A percentile compares a stretch with the other conserved stretches of the same genome.
Evolutionary conservation across 2,888 invertebrate species (phyloP).

Genomic region (Anthophora plumipes): DNA sequence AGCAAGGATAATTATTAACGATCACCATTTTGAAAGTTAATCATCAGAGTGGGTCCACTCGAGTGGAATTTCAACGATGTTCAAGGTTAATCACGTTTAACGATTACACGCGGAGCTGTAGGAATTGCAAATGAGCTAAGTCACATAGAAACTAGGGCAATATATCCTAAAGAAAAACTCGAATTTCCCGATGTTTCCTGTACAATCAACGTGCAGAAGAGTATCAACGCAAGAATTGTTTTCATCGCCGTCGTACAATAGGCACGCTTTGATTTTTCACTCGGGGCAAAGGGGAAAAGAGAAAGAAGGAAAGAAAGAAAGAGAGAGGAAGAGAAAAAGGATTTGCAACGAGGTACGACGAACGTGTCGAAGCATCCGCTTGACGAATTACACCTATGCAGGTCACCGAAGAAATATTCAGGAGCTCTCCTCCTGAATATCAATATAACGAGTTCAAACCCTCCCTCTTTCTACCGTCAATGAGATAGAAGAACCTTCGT

Average conservation of each 20-base stretch:
- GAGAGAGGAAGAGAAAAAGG: not conserved
- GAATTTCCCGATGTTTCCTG: too few relatives aligned
- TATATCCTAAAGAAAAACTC: not conserved
- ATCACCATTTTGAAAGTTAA: too few relatives aligned
- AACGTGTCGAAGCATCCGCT: conserved; percentile 63
- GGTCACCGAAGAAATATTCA: conserved; percentile 22
- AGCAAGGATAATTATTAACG: conserved; percentile 10
- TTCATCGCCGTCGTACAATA: not conserved
- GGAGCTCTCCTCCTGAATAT: conserved; percentile 42
- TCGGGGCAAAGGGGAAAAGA: too few relatives aligned
- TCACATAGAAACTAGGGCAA: conserved; percentile 30
- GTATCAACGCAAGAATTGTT: not conserved
- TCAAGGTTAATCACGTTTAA: conserved; percentile 33
- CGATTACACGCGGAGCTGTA: conserved; percentile 1
- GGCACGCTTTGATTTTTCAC: conserved; percentile 6
- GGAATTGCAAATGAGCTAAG: conserved; percentile 28
- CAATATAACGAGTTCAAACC: conserved; percentile 39
- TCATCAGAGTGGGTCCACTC: not conserved
- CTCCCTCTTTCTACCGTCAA: conserved; percentile 12
- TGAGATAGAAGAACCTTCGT: conserved; percentile 31
- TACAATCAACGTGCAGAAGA: not conserved
- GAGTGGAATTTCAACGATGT: not conserved
- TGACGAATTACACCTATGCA: conserved; percentile 51
- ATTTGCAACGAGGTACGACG: conserved; percentile 1
- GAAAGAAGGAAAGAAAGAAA: too few relatives aligned